Evolutionary conservation across 2,113 vertebrate genomes (phyloP), one percentile per base, ranked within the genome.

Genomic region (Dipodomys stephensi): DNA sequence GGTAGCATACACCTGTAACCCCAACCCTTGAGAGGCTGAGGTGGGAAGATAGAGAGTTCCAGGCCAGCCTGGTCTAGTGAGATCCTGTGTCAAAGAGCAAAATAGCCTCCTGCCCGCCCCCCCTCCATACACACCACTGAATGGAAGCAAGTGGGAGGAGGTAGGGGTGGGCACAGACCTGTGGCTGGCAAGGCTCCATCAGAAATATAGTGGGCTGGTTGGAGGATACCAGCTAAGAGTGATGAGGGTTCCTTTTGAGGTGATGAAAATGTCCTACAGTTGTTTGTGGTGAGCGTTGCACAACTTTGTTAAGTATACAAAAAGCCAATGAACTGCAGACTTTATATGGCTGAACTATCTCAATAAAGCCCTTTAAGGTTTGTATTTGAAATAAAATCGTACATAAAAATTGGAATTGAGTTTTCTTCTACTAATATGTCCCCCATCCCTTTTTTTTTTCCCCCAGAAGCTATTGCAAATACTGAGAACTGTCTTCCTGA

Each of bases 361-460:
- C 78, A 81, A 44, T 78, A 84, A 90, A 91, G 53, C 74, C 57
- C 20, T 69, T 92, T 77, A 44, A 90, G 68, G 65, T 10, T 8
- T 53, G 23, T 35, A 71, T 77, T 25, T 74, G 39, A 94, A 87
- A 82, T 85, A 57, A 81, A 81, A 82, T 16, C 18, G 30, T 46
- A 82, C 4, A 23, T 22, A 85, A 90, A 77, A 53, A 22, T 94
- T 22, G 28, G 39, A 5, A 39, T 5, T n/a, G 69, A 62, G 68
- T 8, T 73, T 94, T 32, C 72, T 78, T 64, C 82, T 32, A 60
- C 46, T 68, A 60, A 49, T 12, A 2, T 4, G 35, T 16, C 60
- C 72, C 27, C 19, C 62, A 79, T 44, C 81, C 81, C 87, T 80
- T 39, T 32, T 18, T 57, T 13, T 57, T 16, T 16, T 35, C 3